phyloP scores from a whole-genome alignment of 2,797 vertebrate species.

The Amphiprion clarkii region DNA sequence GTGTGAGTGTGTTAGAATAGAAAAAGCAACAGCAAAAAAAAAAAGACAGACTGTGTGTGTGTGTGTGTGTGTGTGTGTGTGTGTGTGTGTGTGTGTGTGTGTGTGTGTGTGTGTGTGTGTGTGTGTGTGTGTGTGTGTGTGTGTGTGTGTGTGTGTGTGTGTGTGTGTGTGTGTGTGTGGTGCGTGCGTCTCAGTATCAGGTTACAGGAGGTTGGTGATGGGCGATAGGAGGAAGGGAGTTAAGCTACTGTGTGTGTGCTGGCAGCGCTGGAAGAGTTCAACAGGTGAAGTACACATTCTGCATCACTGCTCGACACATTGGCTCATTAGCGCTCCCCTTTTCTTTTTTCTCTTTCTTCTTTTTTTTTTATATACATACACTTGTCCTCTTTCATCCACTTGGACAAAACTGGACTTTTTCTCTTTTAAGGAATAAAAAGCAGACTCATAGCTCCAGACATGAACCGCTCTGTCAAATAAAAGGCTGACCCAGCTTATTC shows the following conservation, averaged over 20 bases:
- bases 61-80: slow-evolving; percentile 28
- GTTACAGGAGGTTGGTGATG: slow-evolving; percentile 64
- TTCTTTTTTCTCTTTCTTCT: not conserved
- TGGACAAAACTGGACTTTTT: slow-evolving; percentile 30
- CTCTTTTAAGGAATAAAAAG: slow-evolving; percentile 48
- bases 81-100: no score
- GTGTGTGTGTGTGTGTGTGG: no score
- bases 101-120: no score
- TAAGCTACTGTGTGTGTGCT: slow-evolving; percentile 53
- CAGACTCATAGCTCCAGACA: slow-evolving; percentile 36
- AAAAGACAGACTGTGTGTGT: slow-evolving; percentile 14
- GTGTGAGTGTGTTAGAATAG: slow-evolving; percentile 40
- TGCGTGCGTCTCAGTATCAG: slow-evolving; percentile 44
- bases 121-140: no score
- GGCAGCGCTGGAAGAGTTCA: slow-evolving; percentile 47
- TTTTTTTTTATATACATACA: not conserved
- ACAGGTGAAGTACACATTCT: slow-evolving; percentile 60
- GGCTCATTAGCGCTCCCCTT: slow-evolving; percentile 30
- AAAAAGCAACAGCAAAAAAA: slow-evolving; percentile 46
- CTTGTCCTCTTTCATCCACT: slow-evolving; percentile 32
- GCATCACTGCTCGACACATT: slow-evolving; percentile 43
- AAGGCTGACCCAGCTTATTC: slow-evolving; percentile 36
- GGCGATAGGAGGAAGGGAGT: slow-evolving; percentile 26
- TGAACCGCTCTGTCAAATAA: slow-evolving; percentile 22
- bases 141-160: no score